phyloP scores from a whole-genome alignment of 1,140 invertebrate species.

The Scaptomyza graminum region DNA sequence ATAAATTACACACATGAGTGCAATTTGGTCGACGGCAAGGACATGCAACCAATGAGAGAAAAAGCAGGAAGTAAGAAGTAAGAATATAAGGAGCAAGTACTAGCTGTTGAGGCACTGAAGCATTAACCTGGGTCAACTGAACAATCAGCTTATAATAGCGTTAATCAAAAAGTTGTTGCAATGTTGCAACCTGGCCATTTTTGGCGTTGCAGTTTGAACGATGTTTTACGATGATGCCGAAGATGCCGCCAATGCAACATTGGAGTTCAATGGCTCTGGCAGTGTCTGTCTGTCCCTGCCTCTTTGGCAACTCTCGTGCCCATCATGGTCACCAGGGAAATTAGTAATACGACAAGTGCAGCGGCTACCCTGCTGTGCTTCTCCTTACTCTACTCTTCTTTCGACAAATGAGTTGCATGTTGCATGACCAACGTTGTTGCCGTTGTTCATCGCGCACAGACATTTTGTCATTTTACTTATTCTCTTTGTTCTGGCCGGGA shows the following conservation, averaged over 20 bases:
- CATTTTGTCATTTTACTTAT: conserved; percentile 58
- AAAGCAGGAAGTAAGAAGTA: no score
- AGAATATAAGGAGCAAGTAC: conserved; percentile 23
- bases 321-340: conserved; percentile 76
- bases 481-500: conserved; percentile 61
- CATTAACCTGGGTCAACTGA: conserved; percentile 74
- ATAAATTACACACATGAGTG: conserved; percentile 83
- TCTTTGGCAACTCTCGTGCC: conserved; percentile 11
- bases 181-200: conserved; percentile 35
- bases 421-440: conserved; percentile 40
- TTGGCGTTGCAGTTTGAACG: conserved; percentile 56
- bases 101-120: conserved; percentile 31
- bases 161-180: conserved; percentile 74
- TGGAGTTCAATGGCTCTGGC: conserved; percentile 58
- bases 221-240: conserved; percentile 60
- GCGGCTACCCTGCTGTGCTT: conserved; percentile 40
- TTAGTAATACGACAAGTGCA: conserved; percentile 83
- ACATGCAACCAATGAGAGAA: conserved; percentile 12
- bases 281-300: neutral
- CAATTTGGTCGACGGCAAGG: conserved; percentile 64
- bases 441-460: neutral
- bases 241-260: conserved; percentile 15
- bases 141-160: conserved; percentile 79
- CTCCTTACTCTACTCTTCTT: neutral
- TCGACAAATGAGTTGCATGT: conserved; percentile 74